Conservation (phyloP, 2,797 vertebrate species). For the Carcharodon carcharias region DNA sequence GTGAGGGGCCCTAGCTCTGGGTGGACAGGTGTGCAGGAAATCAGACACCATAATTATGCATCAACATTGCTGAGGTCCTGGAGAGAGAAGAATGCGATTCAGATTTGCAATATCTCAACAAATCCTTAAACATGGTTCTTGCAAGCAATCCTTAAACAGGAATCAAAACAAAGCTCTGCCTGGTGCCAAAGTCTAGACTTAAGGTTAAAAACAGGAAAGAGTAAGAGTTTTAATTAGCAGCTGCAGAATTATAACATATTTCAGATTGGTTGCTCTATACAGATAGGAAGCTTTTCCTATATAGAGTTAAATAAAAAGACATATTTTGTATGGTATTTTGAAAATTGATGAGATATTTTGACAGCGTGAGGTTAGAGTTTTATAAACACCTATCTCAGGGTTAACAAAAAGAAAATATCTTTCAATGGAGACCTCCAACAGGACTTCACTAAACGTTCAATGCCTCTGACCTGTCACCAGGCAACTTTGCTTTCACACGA, state of each 20-base stretch:
- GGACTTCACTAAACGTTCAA: not conserved
- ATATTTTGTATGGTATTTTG: not conserved
- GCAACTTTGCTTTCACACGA: not conserved
- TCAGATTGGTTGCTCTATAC: not conserved
- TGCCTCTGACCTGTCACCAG: not conserved
- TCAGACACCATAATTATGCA: not conserved
- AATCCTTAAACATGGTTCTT: not conserved
- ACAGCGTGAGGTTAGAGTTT: not conserved
- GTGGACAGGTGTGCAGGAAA: not conserved
- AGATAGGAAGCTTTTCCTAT: not conserved
- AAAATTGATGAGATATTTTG: not conserved
- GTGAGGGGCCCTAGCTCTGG: not conserved
- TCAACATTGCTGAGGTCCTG: not conserved
- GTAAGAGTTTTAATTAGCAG: not conserved
- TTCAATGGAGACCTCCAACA: not conserved
- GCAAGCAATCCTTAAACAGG: not conserved
- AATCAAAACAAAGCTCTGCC: not conserved
- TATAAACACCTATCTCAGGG: not conserved
- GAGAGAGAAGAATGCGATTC: not conserved
- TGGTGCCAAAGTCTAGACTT: not conserved
- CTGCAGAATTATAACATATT: not conserved
- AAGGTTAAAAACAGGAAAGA: not conserved
- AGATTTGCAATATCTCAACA: not conserved
- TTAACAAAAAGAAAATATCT: not conserved
- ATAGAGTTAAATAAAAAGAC: no score